Conservation (phyloP, 2,888 invertebrate genomes). For the Choreutis nemorana region DNA sequence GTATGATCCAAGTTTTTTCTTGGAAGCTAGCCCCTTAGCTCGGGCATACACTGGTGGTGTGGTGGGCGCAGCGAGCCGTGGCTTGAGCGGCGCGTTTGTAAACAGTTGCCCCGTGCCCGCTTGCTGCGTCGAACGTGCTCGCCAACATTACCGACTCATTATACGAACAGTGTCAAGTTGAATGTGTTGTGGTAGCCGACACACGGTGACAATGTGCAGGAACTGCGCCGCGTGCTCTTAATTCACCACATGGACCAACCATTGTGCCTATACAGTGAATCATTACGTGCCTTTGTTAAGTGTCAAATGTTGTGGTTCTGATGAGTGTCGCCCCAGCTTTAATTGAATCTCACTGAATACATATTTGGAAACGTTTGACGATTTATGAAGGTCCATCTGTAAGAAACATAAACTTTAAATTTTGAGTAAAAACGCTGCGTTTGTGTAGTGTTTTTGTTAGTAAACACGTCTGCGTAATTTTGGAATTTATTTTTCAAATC, state of each 20-base stretch:
- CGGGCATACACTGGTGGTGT: slow-evolving; percentile 12
- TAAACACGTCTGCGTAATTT: slow-evolving; percentile 21
- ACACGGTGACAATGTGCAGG: slow-evolving; percentile 41
- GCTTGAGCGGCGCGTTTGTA: slow-evolving; percentile 27
- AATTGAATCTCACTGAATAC: too few relatives aligned
- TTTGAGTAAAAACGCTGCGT: too few relatives aligned
- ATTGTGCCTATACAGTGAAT: slow-evolving; percentile 13
- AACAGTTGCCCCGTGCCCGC: slow-evolving; percentile 35
- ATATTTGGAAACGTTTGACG: too few relatives aligned
- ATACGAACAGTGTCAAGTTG: slow-evolving; percentile 6
- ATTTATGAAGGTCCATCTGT: too few relatives aligned
- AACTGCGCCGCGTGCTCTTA: slow-evolving; percentile 36
- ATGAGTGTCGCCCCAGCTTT: too few relatives aligned
- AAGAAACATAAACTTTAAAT: too few relatives aligned
- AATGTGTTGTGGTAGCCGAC: slow-evolving; percentile 12
- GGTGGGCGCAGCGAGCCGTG: slow-evolving; percentile 28
- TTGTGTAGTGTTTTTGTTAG: too few relatives aligned
- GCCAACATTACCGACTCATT: slow-evolving; percentile 12
- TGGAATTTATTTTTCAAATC: slow-evolving; percentile 14
- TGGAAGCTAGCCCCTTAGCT: slow-evolving; percentile 1
- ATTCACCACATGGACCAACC: slow-evolving; percentile 18
- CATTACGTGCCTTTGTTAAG: slow-evolving; percentile 13
- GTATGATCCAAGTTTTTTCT: slow-evolving; percentile 4
- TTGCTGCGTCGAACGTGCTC: slow-evolving; percentile 35
- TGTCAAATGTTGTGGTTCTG: slow-evolving; percentile 16